Evolutionary conservation across 1,140 invertebrate genomes (phyloP), one percentile per base, ranked within the genome.

Genomic region (Drosophila parabipectinata): DNA sequence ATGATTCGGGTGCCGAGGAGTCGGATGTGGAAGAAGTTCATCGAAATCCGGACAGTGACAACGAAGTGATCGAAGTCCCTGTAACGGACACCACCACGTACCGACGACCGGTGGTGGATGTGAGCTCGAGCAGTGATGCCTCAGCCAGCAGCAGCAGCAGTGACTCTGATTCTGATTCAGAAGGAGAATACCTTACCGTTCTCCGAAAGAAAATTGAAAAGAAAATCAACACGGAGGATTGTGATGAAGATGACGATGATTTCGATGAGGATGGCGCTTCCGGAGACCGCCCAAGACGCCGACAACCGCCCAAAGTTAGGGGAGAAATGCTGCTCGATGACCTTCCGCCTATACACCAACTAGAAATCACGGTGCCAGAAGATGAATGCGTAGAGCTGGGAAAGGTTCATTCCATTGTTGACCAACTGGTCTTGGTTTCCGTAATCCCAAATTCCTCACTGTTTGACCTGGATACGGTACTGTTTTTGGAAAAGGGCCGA

Each of bases 261-360:
- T 58, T 77, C 9, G 75, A 79, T 4, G 83, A 83, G 7, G 74
- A 71, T 37, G 59, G 62, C 6, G 73, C 56, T 3, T 51, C 51
- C 4, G 60, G 50, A 2, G 37, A 71, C 6, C 55, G 56, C 1
- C 50, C 72, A 0, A 62, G 59, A 2, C 77, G 72, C 5, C 77
- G 74, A 0, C 76, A 83, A 37, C 91, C 81, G 6, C 77, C 87
- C 2, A 79, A 75, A 26, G 88, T 88, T 0, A 76, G 87, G 0
- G 91, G 91, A 2, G 91, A 92, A 69, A 73, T 92, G 68, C 34
- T 82, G 5, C 52, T 95, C 12, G 94, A 96, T 87, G 95, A 97
- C 78, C 92, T 98, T 45, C 97, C 97, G 2, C 96, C 96, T 0
- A 96, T 98, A 69, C 95, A 97, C 92, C 95, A 98, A 83, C 93